Evolutionary conservation across 2,888 invertebrate genomes (phyloP).

Genomic region (Dexiosoma caninum): DNA sequence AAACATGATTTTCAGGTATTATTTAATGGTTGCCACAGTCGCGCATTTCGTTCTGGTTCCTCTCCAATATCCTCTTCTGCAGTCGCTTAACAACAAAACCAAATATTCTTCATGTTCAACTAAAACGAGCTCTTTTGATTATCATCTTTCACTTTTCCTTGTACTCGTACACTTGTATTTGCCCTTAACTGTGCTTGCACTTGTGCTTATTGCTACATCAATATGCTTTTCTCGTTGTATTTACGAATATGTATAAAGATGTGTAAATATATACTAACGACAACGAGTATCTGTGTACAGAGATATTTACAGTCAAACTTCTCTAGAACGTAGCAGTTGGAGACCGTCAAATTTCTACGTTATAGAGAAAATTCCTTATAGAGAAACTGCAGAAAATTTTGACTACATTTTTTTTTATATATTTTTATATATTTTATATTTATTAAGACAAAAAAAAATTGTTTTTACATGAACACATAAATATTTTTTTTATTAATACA

Average conservation of each 20-base stretch:
- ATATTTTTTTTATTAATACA: too few relatives aligned
- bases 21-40: slow-evolving; percentile 28
- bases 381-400: too few relatives aligned
- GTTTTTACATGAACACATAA: too few relatives aligned
- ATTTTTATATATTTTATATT: too few relatives aligned
- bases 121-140: background rate
- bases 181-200: slow-evolving; percentile 16
- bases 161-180: too few relatives aligned
- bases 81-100: background rate
- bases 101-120: background rate
- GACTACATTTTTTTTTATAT: too few relatives aligned
- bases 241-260: background rate
- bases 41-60: background rate
- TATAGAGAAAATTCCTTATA: too few relatives aligned
- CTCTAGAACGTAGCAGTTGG: too few relatives aligned
- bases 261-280: background rate
- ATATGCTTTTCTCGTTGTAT: background rate
- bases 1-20: slow-evolving; percentile 38
- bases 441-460: too few relatives aligned
- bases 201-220: slow-evolving; percentile 37
- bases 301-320: too few relatives aligned
- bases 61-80: background rate
- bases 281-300: background rate
- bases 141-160: background rate
- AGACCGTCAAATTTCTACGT: too few relatives aligned